These are phyloP conservation scores for Xestia rhomboidea DNA, from an alignment of 2,888 invertebrate species.

Conservation along the genomic window DNA sequence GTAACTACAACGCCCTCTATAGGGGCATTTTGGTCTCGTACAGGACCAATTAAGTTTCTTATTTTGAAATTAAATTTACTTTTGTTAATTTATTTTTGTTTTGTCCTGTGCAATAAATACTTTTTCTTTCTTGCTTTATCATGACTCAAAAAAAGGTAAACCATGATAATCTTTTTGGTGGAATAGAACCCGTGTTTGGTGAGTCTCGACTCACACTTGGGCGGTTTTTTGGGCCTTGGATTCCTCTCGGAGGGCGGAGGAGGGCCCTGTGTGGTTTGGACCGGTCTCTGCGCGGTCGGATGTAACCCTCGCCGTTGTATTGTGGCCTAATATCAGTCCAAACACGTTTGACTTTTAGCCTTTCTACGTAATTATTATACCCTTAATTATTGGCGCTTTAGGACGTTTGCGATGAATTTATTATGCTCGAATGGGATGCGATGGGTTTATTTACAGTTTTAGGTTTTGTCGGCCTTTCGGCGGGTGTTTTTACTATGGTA, in stretches of 20 bases:
- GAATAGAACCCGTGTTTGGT: neutral
- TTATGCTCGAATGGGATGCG: conserved; percentile 35
- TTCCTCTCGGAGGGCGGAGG: conserved; percentile 49
- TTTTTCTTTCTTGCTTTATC: too few relatives aligned
- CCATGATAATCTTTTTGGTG: neutral
- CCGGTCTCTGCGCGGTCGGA: conserved; percentile 74
- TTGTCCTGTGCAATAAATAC: too few relatives aligned
- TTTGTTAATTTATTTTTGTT: too few relatives aligned
- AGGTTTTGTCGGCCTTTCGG: conserved; percentile 3
- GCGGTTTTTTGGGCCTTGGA: conserved; percentile 24
- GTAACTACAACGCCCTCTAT: neutral
- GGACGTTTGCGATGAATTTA: conserved; percentile 53
- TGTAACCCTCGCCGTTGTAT: conserved; percentile 67
- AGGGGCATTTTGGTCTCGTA: too few relatives aligned
- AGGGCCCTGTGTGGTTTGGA: conserved; percentile 76
- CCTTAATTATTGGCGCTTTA: conserved; percentile 68
- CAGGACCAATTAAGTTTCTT: too few relatives aligned
- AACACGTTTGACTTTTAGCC: conserved; percentile 77
- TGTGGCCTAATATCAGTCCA: conserved; percentile 74
- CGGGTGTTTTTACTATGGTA: neutral
- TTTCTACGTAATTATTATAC: conserved; percentile 72
- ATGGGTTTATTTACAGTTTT: conserved; percentile 58
- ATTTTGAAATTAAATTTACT: too few relatives aligned
- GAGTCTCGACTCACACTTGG: neutral
- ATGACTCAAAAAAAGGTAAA: neutral